Evolutionary conservation across 2,113 vertebrate species (phyloP).

Genomic region (Nymphicus hollandicus): DNA sequence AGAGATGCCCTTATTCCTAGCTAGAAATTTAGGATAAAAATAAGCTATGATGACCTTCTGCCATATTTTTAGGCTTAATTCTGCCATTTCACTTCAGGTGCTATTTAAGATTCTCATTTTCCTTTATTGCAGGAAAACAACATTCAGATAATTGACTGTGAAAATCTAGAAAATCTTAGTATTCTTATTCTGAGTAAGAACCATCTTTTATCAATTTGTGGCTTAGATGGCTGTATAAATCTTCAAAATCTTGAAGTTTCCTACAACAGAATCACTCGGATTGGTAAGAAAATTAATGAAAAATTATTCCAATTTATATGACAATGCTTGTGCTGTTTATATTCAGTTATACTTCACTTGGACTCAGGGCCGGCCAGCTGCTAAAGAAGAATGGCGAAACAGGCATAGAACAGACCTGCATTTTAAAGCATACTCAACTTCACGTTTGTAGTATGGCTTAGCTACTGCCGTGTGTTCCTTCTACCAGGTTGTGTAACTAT

Average conservation of each 20-base stretch:
- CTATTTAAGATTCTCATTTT: neutral
- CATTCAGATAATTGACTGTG: slow-evolving; percentile 84
- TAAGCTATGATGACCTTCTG: neutral
- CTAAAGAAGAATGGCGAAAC: neutral
- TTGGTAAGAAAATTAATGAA: slow-evolving; percentile 78
- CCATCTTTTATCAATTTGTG: slow-evolving; percentile 83
- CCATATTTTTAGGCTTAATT: neutral
- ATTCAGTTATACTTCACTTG: neutral
- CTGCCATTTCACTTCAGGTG: neutral
- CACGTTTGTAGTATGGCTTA: neutral
- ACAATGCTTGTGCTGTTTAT: neutral
- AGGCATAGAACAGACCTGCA: neutral
- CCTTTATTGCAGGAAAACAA: slow-evolving; percentile 84
- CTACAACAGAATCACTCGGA: slow-evolving; percentile 86
- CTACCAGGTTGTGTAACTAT: neutral
- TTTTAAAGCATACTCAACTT: neutral
- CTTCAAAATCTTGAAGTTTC: slow-evolving; percentile 86
- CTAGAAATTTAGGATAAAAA: neutral
- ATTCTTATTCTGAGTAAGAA: slow-evolving; percentile 85
- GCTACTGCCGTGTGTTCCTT: neutral
- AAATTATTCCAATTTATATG: neutral
- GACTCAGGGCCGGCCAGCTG: neutral
- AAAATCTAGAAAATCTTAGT: slow-evolving; percentile 79
- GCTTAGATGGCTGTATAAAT: slow-evolving; percentile 82
- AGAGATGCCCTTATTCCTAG: neutral